A percentile compares a stretch with the other conserved stretches of the same genome.
Evolutionary conservation across 2,797 vertebrate species (phyloP).

Genomic region (Fratercula arctica): DNA sequence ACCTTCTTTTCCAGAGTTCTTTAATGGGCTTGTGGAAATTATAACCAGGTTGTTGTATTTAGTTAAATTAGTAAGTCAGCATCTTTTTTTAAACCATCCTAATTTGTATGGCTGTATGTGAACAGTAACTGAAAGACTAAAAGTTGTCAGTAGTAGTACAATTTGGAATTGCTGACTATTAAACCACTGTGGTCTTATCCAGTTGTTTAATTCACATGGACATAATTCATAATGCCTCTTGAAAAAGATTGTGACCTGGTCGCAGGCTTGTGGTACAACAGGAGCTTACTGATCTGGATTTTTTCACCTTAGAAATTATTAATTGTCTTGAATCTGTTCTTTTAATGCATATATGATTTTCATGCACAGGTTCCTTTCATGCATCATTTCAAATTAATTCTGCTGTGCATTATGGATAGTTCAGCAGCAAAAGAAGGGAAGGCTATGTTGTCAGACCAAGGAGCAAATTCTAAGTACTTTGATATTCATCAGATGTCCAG

Average conservation of each 20-base stretch:
- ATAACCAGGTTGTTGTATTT: background rate
- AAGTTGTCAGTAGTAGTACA: background rate
- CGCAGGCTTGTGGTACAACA: background rate
- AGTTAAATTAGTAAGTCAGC: slow-evolving; percentile 20
- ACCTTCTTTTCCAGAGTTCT: background rate
- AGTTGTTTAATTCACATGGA: slow-evolving; percentile 21
- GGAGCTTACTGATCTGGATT: background rate
- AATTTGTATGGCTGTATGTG: background rate
- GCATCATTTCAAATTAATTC: background rate
- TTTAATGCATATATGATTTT: background rate
- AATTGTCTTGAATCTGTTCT: background rate
- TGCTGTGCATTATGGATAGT: background rate
- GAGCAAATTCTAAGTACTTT: background rate
- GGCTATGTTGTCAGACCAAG: background rate
- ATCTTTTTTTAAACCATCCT: slow-evolving; percentile 10
- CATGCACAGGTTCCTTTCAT: background rate
- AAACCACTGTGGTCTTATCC: background rate
- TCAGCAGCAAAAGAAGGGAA: background rate
- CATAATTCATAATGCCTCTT: background rate
- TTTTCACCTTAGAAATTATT: background rate
- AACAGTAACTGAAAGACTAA: background rate
- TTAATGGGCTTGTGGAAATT: background rate
- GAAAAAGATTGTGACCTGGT: background rate
- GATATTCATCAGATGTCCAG: background rate
- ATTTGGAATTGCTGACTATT: slow-evolving; percentile 6